A percentile compares a stretch with the other conserved stretches of the same genome.
Evolutionary conservation across 2,797 vertebrate species (phyloP).

Genomic region (Sebastes jordani): DNA sequence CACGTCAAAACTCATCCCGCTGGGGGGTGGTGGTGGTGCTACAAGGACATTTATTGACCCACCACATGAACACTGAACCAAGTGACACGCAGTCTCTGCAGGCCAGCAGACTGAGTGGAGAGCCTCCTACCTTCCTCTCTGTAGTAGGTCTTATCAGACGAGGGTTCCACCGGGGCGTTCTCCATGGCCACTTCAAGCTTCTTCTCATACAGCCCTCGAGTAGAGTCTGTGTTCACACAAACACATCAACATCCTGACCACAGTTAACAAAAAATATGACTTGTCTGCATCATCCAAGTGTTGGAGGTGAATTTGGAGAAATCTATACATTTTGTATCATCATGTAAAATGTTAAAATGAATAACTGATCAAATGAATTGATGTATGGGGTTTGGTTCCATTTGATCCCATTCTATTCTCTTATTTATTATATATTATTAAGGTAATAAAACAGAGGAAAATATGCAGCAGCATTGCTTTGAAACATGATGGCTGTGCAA

Average conservation of each 20-base stretch:
- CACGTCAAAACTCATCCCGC: not conserved
- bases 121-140: constrained; percentile 77
- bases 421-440: not conserved
- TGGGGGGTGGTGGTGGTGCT: not conserved
- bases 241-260: not conserved
- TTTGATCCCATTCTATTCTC: not conserved
- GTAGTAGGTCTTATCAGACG: constrained; percentile 81
- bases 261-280: not conserved
- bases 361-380: not conserved
- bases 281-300: not conserved
- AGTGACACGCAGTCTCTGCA: not conserved
- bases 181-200: constrained; percentile 73
- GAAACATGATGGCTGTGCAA: not conserved
- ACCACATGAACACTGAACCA: not conserved
- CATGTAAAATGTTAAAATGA: not conserved
- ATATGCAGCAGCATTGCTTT: not conserved
- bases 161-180: not conserved
- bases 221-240: constrained; percentile 60
- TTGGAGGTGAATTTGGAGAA: not conserved
- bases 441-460: not conserved
- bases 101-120: not conserved
- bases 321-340: not conserved
- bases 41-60: not conserved
- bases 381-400: not conserved
- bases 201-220: constrained; percentile 77